phyloP scores from a whole-genome alignment of 1,140 invertebrate genomes.

The Stegodyphus mimosarum region DNA sequence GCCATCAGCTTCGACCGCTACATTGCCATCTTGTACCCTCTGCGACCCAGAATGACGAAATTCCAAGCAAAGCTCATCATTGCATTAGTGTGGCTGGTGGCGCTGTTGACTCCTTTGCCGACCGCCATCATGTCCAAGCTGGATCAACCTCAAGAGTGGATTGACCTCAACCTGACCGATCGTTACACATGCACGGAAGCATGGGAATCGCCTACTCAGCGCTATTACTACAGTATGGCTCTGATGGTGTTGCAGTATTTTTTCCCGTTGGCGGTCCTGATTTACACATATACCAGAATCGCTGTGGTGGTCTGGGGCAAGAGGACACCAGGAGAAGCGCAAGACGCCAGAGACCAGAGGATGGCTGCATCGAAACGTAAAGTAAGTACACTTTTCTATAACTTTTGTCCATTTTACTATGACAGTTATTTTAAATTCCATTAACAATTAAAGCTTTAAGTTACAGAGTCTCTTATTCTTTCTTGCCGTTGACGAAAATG shows the following conservation, averaged over 20 bases:
- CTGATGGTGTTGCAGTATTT: slow-evolving; percentile 87
- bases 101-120: slow-evolving; percentile 82
- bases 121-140: slow-evolving; percentile 76
- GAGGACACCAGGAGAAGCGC: slow-evolving; percentile 83
- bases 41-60: slow-evolving; percentile 82
- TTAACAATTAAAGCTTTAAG: no score
- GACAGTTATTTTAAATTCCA: not conserved
- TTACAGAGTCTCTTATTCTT: no score
- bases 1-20: slow-evolving; percentile 88
- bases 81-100: slow-evolving; percentile 79
- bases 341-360: slow-evolving; percentile 81
- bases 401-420: not conserved
- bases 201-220: slow-evolving; percentile 67
- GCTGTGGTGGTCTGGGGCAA: slow-evolving; percentile 90
- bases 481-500: no score
- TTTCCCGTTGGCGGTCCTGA: slow-evolving; percentile 81
- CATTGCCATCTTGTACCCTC: slow-evolving; percentile 88
- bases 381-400: slow-evolving; percentile 72
- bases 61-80: slow-evolving; percentile 79
- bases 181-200: slow-evolving; percentile 64
- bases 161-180: slow-evolving; percentile 75
- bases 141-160: slow-evolving; percentile 72
- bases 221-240: slow-evolving; percentile 79
- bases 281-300: slow-evolving; percentile 88
- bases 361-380: slow-evolving; percentile 89